A percentile compares a stretch with the other conserved stretches of the same genome.
These are phyloP conservation scores for Bolinopsis microptera DNA, from an alignment of 37 sponge, comb jelly and placozoan species.

Conservation along the genomic window DNA sequence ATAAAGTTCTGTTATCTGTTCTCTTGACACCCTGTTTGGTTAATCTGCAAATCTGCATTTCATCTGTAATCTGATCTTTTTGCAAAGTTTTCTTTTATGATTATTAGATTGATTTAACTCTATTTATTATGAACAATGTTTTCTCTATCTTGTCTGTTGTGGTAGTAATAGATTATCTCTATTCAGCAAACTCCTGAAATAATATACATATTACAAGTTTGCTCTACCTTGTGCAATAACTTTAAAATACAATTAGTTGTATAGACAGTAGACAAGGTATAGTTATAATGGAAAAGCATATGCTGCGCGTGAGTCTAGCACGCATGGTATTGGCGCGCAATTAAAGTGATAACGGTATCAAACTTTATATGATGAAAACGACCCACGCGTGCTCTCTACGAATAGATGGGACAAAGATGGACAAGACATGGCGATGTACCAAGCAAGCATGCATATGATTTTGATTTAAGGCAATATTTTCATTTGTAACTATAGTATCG, in stretches of 20 bases:
- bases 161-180: background rate
- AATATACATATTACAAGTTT: no score
- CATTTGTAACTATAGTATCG: background rate
- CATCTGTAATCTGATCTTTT: no score
- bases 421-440: background rate
- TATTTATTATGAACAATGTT: background rate
- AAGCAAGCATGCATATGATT: background rate
- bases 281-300: background rate
- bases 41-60: no score
- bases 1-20: no score
- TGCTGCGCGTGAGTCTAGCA: background rate
- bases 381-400: background rate
- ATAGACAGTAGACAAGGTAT: no score
- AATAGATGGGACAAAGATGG: background rate
- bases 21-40: no score
- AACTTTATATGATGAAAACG: background rate
- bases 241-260: no score
- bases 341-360: background rate
- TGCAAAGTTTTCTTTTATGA: background rate
- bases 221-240: no score
- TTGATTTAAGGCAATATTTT: background rate
- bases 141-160: background rate
- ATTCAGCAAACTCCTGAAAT: constrained; percentile 10
- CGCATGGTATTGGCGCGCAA: background rate
- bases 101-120: background rate